These are phyloP conservation scores for Ictalurus furcatus DNA, from an alignment of 2,113 vertebrate species.

Conservation along the genomic window DNA sequence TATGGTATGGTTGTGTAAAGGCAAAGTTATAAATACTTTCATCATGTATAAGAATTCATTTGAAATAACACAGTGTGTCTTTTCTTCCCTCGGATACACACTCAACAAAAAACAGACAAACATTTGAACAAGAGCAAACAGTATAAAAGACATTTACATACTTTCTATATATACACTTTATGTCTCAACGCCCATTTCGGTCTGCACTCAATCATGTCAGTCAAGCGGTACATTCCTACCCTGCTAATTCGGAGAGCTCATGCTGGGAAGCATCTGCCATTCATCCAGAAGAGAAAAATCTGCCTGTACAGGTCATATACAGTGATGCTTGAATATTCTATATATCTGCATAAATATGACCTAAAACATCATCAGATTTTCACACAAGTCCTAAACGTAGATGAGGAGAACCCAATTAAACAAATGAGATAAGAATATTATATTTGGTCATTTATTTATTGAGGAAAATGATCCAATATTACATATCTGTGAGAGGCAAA, in stretches of 20 bases:
- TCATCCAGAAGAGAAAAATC: neutral
- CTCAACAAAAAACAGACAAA: constrained; percentile 7
- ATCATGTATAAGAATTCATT: neutral
- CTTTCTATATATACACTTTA: constrained; percentile 5
- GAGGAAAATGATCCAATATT: too few relatives aligned
- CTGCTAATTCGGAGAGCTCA: neutral
- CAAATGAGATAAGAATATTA: too few relatives aligned
- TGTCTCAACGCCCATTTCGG: neutral
- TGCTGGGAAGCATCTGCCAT: neutral
- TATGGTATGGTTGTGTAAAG: constrained; percentile 30
- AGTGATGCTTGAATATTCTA: too few relatives aligned
- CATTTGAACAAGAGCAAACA: neutral
- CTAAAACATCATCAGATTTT: too few relatives aligned
- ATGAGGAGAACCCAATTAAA: too few relatives aligned
- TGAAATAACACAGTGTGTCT: neutral
- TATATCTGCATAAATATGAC: too few relatives aligned
- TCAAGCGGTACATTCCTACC: constrained; percentile 22
- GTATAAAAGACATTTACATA: neutral
- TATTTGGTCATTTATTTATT: too few relatives aligned
- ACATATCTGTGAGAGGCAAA: too few relatives aligned
- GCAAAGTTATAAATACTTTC: constrained; percentile 52
- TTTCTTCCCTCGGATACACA: neutral
- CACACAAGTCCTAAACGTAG: too few relatives aligned
- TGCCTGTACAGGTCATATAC: neutral
- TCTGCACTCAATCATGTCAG: neutral